These are phyloP conservation scores for Chirona hameri DNA, from an alignment of 2,888 invertebrate species.

Conservation along the genomic window DNA sequence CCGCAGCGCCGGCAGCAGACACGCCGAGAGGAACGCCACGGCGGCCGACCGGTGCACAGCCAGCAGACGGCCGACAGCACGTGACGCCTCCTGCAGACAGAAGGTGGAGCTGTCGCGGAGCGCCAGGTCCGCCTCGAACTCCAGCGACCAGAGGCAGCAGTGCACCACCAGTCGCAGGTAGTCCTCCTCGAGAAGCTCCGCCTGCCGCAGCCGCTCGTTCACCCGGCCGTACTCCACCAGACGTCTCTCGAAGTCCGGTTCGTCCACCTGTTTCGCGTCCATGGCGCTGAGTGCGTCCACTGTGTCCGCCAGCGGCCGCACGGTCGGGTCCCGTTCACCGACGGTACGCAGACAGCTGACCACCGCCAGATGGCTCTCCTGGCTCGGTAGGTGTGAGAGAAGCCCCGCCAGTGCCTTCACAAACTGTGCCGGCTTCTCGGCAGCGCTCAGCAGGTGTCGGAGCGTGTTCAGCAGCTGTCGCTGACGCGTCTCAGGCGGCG, in stretches of 20 bases:
- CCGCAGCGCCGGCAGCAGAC: slow-evolving; percentile 67
- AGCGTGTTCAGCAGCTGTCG: background rate
- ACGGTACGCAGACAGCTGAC: background rate
- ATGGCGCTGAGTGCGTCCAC: slow-evolving; percentile 76
- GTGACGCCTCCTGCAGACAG: slow-evolving; percentile 66
- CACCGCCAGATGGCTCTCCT: background rate
- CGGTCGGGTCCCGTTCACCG: background rate
- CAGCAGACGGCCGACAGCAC: slow-evolving; percentile 56
- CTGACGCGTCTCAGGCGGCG: background rate
- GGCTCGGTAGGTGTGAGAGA: background rate
- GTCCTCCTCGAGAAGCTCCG: background rate
- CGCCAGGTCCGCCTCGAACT: slow-evolving; percentile 71
- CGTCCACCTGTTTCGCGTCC: slow-evolving; percentile 84
- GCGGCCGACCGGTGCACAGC: slow-evolving; percentile 57
- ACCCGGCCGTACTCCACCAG: slow-evolving; percentile 72
- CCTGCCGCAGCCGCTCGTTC: slow-evolving; percentile 50
- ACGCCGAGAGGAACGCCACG: slow-evolving; percentile 66
- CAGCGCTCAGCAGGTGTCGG: background rate
- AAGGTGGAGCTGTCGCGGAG: slow-evolving; percentile 72
- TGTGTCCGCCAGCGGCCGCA: slow-evolving; percentile 50
- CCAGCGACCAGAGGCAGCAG: slow-evolving; percentile 73
- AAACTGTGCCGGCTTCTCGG: background rate
- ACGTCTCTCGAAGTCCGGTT: slow-evolving; percentile 82
- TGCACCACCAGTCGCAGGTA: slow-evolving; percentile 65
- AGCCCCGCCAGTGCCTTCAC: background rate